phyloP scores from a whole-genome alignment of 2,113 vertebrate species.

The Spea bombifrons region DNA sequence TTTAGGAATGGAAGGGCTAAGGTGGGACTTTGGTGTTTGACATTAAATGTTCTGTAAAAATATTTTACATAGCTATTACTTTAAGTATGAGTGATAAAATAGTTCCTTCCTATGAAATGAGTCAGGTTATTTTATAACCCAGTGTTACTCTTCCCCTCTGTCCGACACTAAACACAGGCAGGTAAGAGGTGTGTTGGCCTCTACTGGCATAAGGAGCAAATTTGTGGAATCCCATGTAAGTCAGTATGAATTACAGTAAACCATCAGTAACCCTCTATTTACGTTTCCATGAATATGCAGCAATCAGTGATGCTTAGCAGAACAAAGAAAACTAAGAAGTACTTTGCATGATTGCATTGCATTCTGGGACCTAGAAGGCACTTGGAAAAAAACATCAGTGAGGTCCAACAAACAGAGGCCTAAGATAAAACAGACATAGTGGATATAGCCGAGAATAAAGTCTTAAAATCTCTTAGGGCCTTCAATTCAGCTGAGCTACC shows the following conservation, averaged over 20 bases:
- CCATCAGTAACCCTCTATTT: background rate
- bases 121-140: no score
- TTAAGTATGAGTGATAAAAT: no score
- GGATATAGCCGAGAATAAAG: slow-evolving; percentile 18
- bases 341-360: background rate
- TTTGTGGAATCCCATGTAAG: background rate
- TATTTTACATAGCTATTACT: no score
- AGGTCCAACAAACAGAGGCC: slow-evolving; percentile 30
- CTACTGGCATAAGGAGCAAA: no score
- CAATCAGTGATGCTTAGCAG: background rate
- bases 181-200: no score
- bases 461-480: slow-evolving; percentile 38
- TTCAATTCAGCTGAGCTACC: slow-evolving; percentile 27
- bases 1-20: no score
- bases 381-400: background rate
- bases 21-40: no score
- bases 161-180: no score
- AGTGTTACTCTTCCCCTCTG: no score
- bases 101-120: no score
- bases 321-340: background rate
- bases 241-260: background rate
- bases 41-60: no score
- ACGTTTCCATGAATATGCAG: background rate
- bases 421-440: slow-evolving; percentile 29
- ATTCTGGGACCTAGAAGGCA: slow-evolving; percentile 12